Conservation (phyloP, 1,140 invertebrate genomes). For the Gerris buenoi region DNA sequence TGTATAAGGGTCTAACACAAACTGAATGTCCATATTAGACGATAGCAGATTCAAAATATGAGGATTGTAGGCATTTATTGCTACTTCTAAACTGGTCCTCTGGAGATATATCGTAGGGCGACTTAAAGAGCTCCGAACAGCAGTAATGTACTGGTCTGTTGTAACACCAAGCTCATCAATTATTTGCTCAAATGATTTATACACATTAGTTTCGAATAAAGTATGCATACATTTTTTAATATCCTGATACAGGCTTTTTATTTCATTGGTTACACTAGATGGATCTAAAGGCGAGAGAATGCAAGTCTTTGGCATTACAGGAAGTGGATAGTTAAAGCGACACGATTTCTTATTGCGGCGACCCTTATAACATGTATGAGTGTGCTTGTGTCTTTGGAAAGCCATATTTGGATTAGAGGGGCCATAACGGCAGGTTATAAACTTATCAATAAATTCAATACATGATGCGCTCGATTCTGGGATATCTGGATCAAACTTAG, state of each 20-base stretch:
- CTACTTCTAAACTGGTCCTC: no score
- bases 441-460: background rate
- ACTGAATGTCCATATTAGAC: no score
- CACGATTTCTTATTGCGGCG: background rate
- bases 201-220: background rate
- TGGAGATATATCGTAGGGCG: background rate
- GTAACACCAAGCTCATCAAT: no score
- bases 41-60: no score
- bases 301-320: background rate
- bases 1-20: no score
- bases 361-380: background rate
- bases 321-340: background rate
- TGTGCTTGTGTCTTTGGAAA: background rate
- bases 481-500: background rate
- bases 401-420: background rate
- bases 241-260: background rate
- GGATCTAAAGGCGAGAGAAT: background rate
- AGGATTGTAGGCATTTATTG: no score
- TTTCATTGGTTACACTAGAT: background rate
- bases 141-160: no score
- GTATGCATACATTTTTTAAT: background rate
- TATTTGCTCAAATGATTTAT: no score
- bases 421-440: background rate
- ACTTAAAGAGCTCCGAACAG: conserved; percentile 11
- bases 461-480: no score